These are phyloP conservation scores for Chouioia cunea DNA, from an alignment of 2,888 invertebrate genomes.

Conservation along the genomic window DNA sequence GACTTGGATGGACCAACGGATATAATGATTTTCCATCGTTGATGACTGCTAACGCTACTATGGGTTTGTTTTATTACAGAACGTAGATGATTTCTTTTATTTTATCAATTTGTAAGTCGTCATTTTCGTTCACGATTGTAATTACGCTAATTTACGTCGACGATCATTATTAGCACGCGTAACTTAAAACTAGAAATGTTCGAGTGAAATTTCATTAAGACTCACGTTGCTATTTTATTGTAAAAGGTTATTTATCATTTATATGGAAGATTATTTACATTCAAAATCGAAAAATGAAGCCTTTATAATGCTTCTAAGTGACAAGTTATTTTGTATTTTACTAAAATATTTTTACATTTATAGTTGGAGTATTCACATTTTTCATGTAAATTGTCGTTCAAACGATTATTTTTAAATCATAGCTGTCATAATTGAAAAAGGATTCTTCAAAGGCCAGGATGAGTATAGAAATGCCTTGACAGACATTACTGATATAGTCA, in stretches of 20 bases:
- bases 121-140: background rate
- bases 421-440: slow-evolving; percentile 81
- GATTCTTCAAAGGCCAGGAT: slow-evolving; percentile 72
- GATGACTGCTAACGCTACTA: slow-evolving; percentile 79
- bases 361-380: background rate
- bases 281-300: no score
- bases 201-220: no score
- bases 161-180: no score
- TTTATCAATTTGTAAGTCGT: background rate
- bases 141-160: background rate
- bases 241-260: no score
- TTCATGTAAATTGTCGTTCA: background rate
- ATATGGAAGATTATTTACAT: no score
- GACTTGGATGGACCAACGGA: slow-evolving; percentile 27
- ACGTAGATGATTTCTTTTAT: background rate
- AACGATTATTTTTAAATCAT: no score
- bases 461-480: slow-evolving; percentile 73
- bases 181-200: no score
- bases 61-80: no score
- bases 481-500: slow-evolving; percentile 75
- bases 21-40: slow-evolving; percentile 79
- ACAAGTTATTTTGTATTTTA: no score
- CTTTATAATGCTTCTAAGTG: no score
- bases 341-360: background rate
- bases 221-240: no score